Percentiles rank a stretch among this genome's conserved stretches.
Conservation (phyloP, 1,140 invertebrate species). For the Holcopasites calliopsidis region DNA sequence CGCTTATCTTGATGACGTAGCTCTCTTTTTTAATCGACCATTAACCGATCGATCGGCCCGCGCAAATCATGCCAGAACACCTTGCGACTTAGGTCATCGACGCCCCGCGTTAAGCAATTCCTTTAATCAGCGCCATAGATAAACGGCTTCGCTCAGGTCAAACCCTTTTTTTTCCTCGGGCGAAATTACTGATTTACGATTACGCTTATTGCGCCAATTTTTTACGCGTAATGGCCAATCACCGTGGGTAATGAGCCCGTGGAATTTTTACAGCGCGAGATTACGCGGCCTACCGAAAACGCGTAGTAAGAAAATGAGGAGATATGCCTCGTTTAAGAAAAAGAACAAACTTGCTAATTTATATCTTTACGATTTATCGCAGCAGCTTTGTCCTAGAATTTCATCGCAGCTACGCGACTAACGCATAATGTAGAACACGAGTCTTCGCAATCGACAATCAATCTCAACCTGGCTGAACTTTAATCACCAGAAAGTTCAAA, state of each 20-base stretch:
- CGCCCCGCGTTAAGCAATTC: slow-evolving; percentile 39
- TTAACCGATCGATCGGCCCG: slow-evolving; percentile 53
- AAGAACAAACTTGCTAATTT: too few relatives aligned
- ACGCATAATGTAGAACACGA: too few relatives aligned
- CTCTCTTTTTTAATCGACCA: slow-evolving; percentile 53
- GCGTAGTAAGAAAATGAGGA: slow-evolving; percentile 3
- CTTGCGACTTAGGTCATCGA: slow-evolving; percentile 42
- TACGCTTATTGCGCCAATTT: slow-evolving; percentile 24
- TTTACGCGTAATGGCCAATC: slow-evolving; percentile 13
- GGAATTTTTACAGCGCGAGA: slow-evolving; percentile 2
- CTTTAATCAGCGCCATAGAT: slow-evolving; percentile 51
- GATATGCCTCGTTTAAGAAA: too few relatives aligned
- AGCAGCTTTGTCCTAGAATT: too few relatives aligned
- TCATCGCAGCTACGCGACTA: too few relatives aligned
- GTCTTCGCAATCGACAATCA: too few relatives aligned
- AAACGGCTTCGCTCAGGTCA: slow-evolving; percentile 27
- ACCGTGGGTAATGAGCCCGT: not conserved
- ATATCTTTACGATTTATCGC: too few relatives aligned
- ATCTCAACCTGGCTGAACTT: too few relatives aligned
- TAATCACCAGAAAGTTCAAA: too few relatives aligned
- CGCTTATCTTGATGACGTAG: slow-evolving; percentile 60
- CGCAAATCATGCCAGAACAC: slow-evolving; percentile 48
- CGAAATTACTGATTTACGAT: slow-evolving; percentile 52
- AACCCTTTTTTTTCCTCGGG: not conserved
- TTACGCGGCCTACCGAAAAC: not conserved